Conservation (phyloP, 1,140 invertebrate genomes). For the Trichonephila clavipes region DNA sequence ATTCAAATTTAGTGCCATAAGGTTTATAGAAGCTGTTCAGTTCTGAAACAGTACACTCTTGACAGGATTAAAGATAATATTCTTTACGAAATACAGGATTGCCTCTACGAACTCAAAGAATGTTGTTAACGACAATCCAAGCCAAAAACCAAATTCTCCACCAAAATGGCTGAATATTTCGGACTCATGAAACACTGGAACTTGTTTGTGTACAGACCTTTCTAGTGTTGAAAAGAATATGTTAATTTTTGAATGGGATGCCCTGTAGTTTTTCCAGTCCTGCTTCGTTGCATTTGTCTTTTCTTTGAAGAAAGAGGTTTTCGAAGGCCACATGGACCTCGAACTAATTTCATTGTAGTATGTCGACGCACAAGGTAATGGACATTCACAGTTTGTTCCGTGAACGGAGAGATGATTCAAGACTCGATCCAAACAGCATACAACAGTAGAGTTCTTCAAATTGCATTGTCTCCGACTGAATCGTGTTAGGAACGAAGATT, state of each 20-base stretch:
- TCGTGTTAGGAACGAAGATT: not conserved
- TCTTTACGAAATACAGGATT: not conserved
- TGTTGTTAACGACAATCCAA: conserved; percentile 17
- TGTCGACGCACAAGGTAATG: not conserved
- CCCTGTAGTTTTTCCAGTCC: not conserved
- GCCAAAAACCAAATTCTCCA: conserved; percentile 42
- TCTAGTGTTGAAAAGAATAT: not conserved
- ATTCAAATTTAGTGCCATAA: no score
- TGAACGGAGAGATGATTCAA: not conserved
- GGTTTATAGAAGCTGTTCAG: no score
- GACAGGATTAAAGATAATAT: not conserved
- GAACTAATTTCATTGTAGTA: not conserved
- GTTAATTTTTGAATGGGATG: not conserved
- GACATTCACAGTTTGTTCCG: not conserved
- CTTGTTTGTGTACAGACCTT: not conserved
- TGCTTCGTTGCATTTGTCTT: not conserved
- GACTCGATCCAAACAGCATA: conserved; percentile 48
- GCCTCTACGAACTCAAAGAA: conserved; percentile 49
- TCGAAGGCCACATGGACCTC: conserved; percentile 35
- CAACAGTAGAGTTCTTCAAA: not conserved
- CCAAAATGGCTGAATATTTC: conserved; percentile 57
- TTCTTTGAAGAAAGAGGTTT: not conserved
- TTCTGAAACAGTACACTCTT: not conserved
- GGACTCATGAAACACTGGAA: conserved; percentile 29
- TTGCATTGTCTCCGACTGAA: not conserved